These are phyloP conservation scores for Zhuqinia jingwanae DNA, from an alignment of 2,888 invertebrate genomes.

Conservation along the genomic window DNA sequence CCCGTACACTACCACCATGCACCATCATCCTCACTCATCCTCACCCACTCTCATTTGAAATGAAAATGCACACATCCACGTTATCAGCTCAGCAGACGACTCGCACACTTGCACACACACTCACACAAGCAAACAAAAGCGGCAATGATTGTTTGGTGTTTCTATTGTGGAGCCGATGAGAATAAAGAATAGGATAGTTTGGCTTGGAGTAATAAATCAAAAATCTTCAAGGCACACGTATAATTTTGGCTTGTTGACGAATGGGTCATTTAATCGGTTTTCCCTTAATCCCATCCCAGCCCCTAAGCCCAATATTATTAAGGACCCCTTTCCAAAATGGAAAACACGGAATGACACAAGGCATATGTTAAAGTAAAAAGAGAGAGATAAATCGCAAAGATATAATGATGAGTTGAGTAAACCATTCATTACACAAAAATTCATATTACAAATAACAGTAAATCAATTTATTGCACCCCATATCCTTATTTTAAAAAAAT, in stretches of 20 bases:
- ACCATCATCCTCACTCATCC: too few relatives aligned
- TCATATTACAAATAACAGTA: too few relatives aligned
- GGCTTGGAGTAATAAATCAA: slow-evolving; percentile 55
- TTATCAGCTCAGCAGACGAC: slow-evolving; percentile 49
- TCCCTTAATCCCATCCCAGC: slow-evolving; percentile 27
- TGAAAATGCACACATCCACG: background rate
- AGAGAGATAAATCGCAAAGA: slow-evolving; percentile 11
- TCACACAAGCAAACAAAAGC: slow-evolving; percentile 27
- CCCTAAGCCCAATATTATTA: too few relatives aligned
- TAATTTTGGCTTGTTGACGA: slow-evolving; percentile 63
- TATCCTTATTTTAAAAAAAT: too few relatives aligned
- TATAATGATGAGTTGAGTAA: too few relatives aligned
- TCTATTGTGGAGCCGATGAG: slow-evolving; percentile 40
- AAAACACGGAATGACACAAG: background rate
- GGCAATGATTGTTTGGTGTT: slow-evolving; percentile 25
- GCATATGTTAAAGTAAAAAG: slow-evolving; percentile 21
- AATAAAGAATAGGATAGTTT: slow-evolving; percentile 45
- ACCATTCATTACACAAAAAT: background rate
- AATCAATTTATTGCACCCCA: too few relatives aligned
- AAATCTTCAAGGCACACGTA: slow-evolving; percentile 46
- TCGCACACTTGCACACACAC: slow-evolving; percentile 63
- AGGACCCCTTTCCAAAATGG: background rate
- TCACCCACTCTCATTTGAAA: background rate
- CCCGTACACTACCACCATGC: too few relatives aligned
- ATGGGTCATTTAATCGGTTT: slow-evolving; percentile 57